phyloP scores from a whole-genome alignment of 2,888 invertebrate genomes.

The Netelia virgata region DNA sequence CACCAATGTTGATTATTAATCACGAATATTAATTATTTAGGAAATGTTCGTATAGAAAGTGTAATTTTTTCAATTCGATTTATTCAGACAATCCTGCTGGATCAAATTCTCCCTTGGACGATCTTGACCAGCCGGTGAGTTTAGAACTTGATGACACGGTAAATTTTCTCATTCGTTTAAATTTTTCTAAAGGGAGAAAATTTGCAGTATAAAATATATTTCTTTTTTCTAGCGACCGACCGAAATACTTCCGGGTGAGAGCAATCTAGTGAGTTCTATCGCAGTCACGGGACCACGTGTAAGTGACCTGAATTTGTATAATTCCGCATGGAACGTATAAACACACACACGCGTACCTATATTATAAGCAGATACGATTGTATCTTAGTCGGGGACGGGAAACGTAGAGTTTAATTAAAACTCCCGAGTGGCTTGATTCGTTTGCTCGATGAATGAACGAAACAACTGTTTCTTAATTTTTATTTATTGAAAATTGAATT shows the following conservation, averaged over 20 bases:
- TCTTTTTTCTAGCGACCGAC: constrained; percentile 71
- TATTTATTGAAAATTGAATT: constrained; percentile 12
- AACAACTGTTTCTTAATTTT: not conserved
- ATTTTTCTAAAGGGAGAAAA: not conserved
- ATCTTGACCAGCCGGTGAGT: constrained; percentile 53
- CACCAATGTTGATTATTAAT: constrained; percentile 1
- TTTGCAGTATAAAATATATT: not conserved
- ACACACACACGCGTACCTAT: constrained; percentile 19
- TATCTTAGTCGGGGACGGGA: not conserved
- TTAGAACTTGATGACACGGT: not conserved
- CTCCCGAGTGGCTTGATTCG: not conserved
- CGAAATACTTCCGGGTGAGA: constrained; percentile 78
- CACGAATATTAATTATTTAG: not conserved
- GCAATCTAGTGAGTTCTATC: constrained; percentile 77
- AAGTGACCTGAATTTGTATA: constrained; percentile 66
- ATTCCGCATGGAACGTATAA: constrained; percentile 23
- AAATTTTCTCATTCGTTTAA: not conserved
- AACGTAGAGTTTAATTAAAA: constrained; percentile 20
- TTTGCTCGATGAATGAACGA: not conserved
- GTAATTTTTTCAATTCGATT: not conserved
- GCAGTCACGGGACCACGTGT: constrained; percentile 83
- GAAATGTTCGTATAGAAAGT: not conserved
- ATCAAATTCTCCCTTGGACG: constrained; percentile 21
- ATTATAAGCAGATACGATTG: constrained; percentile 28
- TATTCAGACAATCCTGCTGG: constrained; percentile 10